Conservation (phyloP, 2,113 vertebrate genomes). For the Sapayoa aenigma region DNA sequence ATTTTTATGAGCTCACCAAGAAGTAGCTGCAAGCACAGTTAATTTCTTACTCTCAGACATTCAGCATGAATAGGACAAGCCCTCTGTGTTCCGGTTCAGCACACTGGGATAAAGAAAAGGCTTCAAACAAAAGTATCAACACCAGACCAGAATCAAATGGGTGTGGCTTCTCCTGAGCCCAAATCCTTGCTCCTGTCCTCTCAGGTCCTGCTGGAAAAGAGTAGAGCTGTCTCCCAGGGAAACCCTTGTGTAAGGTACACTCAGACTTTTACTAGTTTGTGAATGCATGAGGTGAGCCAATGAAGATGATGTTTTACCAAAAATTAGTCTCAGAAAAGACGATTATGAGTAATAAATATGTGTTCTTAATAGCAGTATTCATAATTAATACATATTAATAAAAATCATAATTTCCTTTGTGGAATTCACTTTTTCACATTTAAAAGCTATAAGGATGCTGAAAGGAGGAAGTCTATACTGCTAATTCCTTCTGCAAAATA, state of each 20-base stretch:
- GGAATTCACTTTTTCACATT: slow-evolving; percentile 19
- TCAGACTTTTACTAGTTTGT: neutral
- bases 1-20: slow-evolving; percentile 53
- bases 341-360: neutral
- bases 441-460: neutral
- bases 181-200: fast-evolving
- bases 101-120: neutral
- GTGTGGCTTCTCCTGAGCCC: neutral
- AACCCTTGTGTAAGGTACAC: neutral
- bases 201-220: neutral
- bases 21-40: slow-evolving; percentile 44
- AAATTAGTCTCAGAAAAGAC: neutral
- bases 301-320: neutral
- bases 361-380: neutral
- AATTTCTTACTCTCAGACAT: slow-evolving; percentile 40
- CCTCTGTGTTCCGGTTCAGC: neutral
- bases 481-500: slow-evolving; percentile 1
- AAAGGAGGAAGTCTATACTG: neutral
- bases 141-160: neutral
- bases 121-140: neutral
- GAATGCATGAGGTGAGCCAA: neutral
- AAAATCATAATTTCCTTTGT: neutral
- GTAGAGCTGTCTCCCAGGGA: neutral
- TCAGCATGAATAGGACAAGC: neutral
- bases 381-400: neutral